Evolutionary conservation across 2,888 invertebrate genomes (phyloP), one percentile per base, ranked within the genome.

Genomic region (Cataglyphis altisquamis): DNA sequence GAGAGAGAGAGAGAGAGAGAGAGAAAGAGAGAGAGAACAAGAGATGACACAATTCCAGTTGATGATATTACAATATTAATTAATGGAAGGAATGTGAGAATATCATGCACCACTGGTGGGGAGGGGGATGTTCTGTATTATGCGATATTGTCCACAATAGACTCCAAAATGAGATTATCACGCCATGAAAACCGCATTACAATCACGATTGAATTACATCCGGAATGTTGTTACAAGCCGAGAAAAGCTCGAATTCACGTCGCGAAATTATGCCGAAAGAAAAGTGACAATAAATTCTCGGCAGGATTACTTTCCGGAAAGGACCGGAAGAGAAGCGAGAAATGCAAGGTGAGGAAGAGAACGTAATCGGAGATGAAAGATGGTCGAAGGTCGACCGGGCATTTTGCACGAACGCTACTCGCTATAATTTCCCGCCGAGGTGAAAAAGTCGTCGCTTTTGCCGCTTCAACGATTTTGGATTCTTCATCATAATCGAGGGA

Each of bases 161-260:
- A 83, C 81, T 74, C 73, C 78, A 68, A 81, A 85, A 90, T 78
- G 81, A 90, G 87, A 88, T 89, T 90, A 89, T 78, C 78, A 66
- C 72, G 72, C 62, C 55, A 52, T 81, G 82, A 86, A 73, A 64
- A 83, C 74, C 83, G 82, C 84, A 86, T 89, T 86, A 77, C 21
- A 80, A 73, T 41, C 39, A 25, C 84, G 83, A 89, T 90, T 86
- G 64, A 88, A 90, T 90, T 89, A 89, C 80, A 67, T 39, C 66
- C 74, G 68, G 25, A 4, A 72, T 32, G 8, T 75, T 45, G 63
- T 82, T 68, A 64, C 41, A 57, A 70, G 15, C n/a, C 72, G 66
- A 78, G 75, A 77, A 81, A 84, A 82, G 81, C 83, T 74, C 73
- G 25, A 77, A 57, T 73, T 73, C 67, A 74, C n/a, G 18, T 60